Conservation (phyloP, 2,888 invertebrate species). For the Byasa hedistus region DNA sequence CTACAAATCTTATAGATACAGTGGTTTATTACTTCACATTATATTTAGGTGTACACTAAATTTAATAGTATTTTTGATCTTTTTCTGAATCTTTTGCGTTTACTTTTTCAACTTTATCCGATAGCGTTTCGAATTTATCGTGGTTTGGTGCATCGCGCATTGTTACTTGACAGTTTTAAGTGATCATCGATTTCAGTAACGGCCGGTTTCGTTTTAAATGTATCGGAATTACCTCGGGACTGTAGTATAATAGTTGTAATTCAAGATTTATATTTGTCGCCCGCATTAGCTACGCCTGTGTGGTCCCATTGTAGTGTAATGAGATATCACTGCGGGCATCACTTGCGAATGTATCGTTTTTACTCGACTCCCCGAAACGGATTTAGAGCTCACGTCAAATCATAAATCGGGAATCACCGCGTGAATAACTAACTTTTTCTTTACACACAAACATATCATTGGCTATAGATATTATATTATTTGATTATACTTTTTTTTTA, state of each 20-base stretch:
- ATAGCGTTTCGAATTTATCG: constrained; percentile 31
- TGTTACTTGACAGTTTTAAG: constrained; percentile 38
- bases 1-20: neutral
- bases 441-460: neutral
- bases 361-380: constrained; percentile 32
- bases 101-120: constrained; percentile 24
- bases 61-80: constrained; percentile 2
- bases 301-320: constrained; percentile 44
- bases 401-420: neutral
- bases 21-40: neutral
- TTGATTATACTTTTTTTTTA: too few species aligned
- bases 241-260: constrained; percentile 36
- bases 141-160: constrained; percentile 28
- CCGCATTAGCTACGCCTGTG: constrained; percentile 43
- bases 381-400: constrained; percentile 29
- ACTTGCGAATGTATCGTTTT: constrained; percentile 37
- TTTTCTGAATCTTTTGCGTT: constrained; percentile 9
- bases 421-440: neutral
- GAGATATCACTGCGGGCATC: constrained; percentile 42
- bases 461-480: too few species aligned
- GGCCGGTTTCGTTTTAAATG: constrained; percentile 40
- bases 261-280: constrained; percentile 42
- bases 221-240: constrained; percentile 28
- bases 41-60: neutral
- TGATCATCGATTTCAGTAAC: constrained; percentile 42